A percentile compares a stretch with the other conserved stretches of the same genome.
These are phyloP conservation scores for Drosophila mayri DNA, from an alignment of 1,140 invertebrate species.

Conservation along the genomic window DNA sequence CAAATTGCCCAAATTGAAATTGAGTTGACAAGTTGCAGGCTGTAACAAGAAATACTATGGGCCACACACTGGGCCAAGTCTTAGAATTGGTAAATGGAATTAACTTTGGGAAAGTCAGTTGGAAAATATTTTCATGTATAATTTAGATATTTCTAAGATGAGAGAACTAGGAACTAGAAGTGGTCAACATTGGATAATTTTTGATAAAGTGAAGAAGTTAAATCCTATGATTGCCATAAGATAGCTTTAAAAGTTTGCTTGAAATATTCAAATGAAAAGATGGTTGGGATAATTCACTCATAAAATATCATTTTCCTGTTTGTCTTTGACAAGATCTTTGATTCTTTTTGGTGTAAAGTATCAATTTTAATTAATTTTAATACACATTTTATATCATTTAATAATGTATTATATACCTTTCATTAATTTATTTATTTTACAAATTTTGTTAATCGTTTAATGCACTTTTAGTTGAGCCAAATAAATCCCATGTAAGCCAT, in stretches of 20 bases:
- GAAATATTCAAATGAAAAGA: not conserved
- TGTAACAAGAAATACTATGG: slow-evolving; percentile 33
- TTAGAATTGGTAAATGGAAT: slow-evolving; percentile 1
- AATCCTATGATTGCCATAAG: not conserved
- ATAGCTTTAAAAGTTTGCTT: too few species aligned
- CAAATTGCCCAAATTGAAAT: slow-evolving; percentile 83
- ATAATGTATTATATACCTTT: not conserved
- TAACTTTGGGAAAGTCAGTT: not conserved
- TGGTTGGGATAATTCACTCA: not conserved
- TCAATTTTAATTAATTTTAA: not conserved
- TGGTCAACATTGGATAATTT: not conserved
- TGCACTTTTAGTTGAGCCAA: too few species aligned
- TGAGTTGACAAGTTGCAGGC: slow-evolving; percentile 79
- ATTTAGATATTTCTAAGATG: not conserved
- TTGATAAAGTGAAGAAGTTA: not conserved
- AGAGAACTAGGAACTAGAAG: too few species aligned
- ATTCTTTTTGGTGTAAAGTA: not conserved
- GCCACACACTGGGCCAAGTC: slow-evolving; percentile 12
- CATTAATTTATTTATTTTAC: too few species aligned
- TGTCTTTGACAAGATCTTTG: not conserved
- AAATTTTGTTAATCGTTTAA: too few species aligned
- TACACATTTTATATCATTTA: not conserved
- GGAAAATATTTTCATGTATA: not conserved
- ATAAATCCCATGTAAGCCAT: too few species aligned
- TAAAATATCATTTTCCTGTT: not conserved